These are phyloP conservation scores for Cistogaster globosa DNA, from an alignment of 2,888 invertebrate species.

Conservation along the genomic window DNA sequence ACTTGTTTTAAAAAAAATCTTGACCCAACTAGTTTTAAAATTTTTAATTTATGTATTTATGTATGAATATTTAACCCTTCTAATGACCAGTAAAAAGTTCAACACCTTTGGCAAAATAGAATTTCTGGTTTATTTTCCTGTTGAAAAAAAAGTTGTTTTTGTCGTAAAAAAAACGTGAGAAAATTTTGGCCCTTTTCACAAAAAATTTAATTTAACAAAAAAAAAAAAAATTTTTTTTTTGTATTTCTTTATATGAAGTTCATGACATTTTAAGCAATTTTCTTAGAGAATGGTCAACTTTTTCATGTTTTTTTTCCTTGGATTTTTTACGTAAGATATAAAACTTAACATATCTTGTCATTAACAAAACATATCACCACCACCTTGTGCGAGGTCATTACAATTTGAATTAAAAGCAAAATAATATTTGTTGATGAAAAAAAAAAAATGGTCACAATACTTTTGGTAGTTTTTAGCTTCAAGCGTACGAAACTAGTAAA, in stretches of 20 bases:
- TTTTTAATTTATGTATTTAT: not conserved
- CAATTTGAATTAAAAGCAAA: constrained; percentile 57
- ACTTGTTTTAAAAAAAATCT: constrained; percentile 50
- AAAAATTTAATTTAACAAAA: constrained; percentile 1
- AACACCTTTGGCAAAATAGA: constrained; percentile 55
- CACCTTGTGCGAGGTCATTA: constrained; percentile 69
- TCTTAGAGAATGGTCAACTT: constrained; percentile 64
- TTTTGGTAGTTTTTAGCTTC: constrained; percentile 2
- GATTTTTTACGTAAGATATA: not conserved
- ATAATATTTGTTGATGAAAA: constrained; percentile 20
- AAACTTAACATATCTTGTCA: constrained; percentile 42
- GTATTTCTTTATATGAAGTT: constrained; percentile 56
- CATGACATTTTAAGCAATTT: constrained; percentile 58
- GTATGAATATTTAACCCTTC: constrained; percentile 59
- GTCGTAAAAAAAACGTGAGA: constrained; percentile 63
- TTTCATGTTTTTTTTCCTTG: constrained; percentile 2
- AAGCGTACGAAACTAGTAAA: constrained; percentile 55
- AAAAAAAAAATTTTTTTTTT: not conserved
- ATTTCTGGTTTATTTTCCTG: constrained; percentile 28
- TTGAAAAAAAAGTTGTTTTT: constrained; percentile 8
- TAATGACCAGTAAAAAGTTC: constrained; percentile 62
- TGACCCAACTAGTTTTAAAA: not conserved
- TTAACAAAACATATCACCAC: constrained; percentile 62
- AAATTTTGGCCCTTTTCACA: constrained; percentile 45
- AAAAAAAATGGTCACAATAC: constrained; percentile 44